These are phyloP conservation scores for Melikaiella ostensackeni DNA, from an alignment of 2,888 invertebrate species.

Conservation along the genomic window DNA sequence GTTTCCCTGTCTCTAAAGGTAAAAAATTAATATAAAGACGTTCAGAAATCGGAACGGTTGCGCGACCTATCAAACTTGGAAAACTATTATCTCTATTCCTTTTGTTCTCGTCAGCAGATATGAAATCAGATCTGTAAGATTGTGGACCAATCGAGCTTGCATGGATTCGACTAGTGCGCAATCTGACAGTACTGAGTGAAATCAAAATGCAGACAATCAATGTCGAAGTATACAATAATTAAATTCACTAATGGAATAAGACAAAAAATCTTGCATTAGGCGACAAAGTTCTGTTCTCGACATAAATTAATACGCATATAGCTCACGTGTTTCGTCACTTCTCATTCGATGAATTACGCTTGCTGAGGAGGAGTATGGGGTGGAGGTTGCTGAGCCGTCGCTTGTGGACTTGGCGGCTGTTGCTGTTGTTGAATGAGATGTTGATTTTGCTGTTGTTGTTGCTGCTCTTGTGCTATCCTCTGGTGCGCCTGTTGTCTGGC, in stretches of 20 bases:
- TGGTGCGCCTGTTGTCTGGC: slow-evolving; percentile 97
- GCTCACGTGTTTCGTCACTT: slow-evolving; percentile 5
- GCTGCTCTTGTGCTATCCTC: slow-evolving; percentile 85
- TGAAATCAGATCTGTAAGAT: neutral
- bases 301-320: slow-evolving; percentile 27
- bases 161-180: neutral
- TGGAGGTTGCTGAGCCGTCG: slow-evolving; percentile 65
- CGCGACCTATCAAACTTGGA: neutral
- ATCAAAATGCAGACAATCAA: neutral
- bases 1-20: slow-evolving; percentile 6
- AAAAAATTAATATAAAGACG: slow-evolving; percentile 33
- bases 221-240: slow-evolving; percentile 20
- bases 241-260: slow-evolving; percentile 12
- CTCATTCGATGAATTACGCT: slow-evolving; percentile 60
- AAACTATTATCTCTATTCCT: slow-evolving; percentile 7
- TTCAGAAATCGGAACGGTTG: neutral
- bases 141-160: neutral
- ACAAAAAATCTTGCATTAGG: neutral
- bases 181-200: neutral
- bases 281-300: neutral
- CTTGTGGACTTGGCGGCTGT: slow-evolving; percentile 55
- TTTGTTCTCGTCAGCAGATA: slow-evolving; percentile 9
- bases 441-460: slow-evolving; percentile 78
- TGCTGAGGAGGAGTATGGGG: slow-evolving; percentile 74
- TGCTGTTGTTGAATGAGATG: slow-evolving; percentile 69